Evolutionary conservation across 2,797 vertebrate genomes (phyloP).

Genomic region (Podarcis siculus): DNA sequence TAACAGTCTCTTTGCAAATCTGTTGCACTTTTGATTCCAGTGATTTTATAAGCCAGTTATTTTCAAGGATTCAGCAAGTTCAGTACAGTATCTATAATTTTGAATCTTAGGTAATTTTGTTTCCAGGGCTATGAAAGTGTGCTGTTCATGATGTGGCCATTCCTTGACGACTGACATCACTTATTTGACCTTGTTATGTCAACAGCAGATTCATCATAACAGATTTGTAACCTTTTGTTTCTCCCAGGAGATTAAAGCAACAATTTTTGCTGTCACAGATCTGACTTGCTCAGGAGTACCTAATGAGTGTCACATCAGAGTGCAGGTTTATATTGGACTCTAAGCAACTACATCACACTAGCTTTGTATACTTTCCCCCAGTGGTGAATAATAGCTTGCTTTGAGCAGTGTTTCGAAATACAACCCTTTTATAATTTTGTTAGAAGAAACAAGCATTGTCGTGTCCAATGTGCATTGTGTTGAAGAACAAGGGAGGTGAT

Average conservation of each 20-base stretch:
- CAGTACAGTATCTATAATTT: neutral
- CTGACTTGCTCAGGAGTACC: neutral
- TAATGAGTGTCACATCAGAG: neutral
- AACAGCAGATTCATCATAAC: neutral
- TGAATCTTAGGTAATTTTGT: neutral
- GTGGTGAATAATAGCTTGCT: neutral
- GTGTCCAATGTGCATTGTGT: neutral
- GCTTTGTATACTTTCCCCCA: neutral
- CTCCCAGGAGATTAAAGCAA: neutral
- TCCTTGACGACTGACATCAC: neutral
- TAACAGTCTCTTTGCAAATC: neutral
- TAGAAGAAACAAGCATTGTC: too few species aligned
- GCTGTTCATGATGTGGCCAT: neutral
- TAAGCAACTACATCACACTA: neutral
- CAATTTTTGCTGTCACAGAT: neutral
- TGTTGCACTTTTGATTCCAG: neutral
- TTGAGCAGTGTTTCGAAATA: neutral
- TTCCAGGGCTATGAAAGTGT: neutral
- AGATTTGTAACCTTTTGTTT: neutral
- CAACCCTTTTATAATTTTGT: too few species aligned
- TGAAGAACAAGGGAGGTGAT: neutral
- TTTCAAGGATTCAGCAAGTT: neutral
- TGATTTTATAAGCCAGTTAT: neutral
- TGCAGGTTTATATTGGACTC: neutral
- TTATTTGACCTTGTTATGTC: neutral